phyloP scores from a whole-genome alignment of 2,113 vertebrate species.

The Sylvilagus bachmani region DNA sequence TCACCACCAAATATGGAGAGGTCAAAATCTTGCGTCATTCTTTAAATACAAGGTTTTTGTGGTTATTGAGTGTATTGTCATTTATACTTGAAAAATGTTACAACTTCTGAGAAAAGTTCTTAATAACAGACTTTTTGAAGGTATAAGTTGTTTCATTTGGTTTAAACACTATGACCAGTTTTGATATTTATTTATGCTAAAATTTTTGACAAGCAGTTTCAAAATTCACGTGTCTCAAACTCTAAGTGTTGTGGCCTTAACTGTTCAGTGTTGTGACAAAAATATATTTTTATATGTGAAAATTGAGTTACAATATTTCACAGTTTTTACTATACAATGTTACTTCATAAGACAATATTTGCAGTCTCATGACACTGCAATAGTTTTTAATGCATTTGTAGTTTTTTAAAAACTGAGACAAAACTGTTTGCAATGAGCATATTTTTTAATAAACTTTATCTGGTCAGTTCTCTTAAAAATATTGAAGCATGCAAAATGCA shows the following conservation, averaged over 20 bases:
- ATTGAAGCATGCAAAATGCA: not conserved
- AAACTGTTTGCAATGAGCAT: conserved; percentile 68
- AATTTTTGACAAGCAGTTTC: conserved; percentile 76
- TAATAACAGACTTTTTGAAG: conserved; percentile 70
- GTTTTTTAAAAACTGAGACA: conserved; percentile 71
- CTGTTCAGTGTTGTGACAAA: conserved; percentile 85
- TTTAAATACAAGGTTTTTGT: conserved; percentile 70
- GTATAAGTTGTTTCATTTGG: conserved; percentile 77
- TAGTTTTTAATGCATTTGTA: conserved; percentile 70
- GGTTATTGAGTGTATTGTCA: conserved; percentile 75
- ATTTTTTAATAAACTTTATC: conserved; percentile 62
- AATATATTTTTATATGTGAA: conserved; percentile 85
- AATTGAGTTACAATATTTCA: conserved; percentile 77
- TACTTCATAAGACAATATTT: conserved; percentile 73
- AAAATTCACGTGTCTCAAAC: conserved; percentile 74
- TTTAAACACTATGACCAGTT: conserved; percentile 75
- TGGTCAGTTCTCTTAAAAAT: conserved; percentile 65
- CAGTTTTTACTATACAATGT: conserved; percentile 77
- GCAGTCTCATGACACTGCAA: conserved; percentile 58
- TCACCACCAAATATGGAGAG: conserved; percentile 77
- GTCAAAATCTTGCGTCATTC: conserved; percentile 84
- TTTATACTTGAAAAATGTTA: conserved; percentile 87
- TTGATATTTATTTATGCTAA: conserved; percentile 87
- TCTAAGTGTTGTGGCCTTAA: conserved; percentile 87
- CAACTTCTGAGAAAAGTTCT: conserved; percentile 73